Evolutionary conservation across 2,888 invertebrate genomes (phyloP), one percentile per base, ranked within the genome.

Genomic region (Drosophila quinaria): DNA sequence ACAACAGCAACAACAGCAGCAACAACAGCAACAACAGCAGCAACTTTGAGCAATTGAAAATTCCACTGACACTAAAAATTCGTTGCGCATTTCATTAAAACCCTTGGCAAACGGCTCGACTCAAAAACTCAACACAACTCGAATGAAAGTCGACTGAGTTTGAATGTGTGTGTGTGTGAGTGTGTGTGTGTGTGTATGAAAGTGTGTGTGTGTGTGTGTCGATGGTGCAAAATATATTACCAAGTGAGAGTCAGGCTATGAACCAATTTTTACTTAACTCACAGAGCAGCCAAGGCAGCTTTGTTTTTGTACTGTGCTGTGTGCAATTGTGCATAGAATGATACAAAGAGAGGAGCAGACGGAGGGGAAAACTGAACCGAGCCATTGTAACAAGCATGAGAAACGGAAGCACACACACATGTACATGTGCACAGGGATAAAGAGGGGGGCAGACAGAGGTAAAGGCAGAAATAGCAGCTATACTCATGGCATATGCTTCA

Each of bases 11-110:
- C 66, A 68, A 64, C 58, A 54, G 47, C 64, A 68, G 22, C 49
- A 31, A 50, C 69, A 66, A 64, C 56, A 60, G 22, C 68, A 65
- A 33, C 63, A 56, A 25, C 64, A 52, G 49, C 55, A 70, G 65
- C 71, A 84, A 70, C 78, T 75, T 73, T 63, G 67, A 87, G 81
- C 88, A 77, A 87, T 84, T 80, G 83, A 80, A 87, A 84, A 87
- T 87, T 86, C 83, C 81, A 77, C 87, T 86, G 81, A 83, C 84
- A 88, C 88, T 87, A 76, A 81, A 80, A 83, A 86, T 86, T 88
- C 84, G 78, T 74, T 83, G 83, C 81, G 87, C 84, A 88, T 85
- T 84, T 86, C 84, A 84, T 88, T 88, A 84, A 78, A 84, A 83
- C 62, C 62, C 54, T 65, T 56, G 66, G 76, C 71, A 77, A 60